These are phyloP conservation scores for Zosterops hypoxanthus DNA, from an alignment of 2,113 vertebrate genomes.

Conservation along the genomic window DNA sequence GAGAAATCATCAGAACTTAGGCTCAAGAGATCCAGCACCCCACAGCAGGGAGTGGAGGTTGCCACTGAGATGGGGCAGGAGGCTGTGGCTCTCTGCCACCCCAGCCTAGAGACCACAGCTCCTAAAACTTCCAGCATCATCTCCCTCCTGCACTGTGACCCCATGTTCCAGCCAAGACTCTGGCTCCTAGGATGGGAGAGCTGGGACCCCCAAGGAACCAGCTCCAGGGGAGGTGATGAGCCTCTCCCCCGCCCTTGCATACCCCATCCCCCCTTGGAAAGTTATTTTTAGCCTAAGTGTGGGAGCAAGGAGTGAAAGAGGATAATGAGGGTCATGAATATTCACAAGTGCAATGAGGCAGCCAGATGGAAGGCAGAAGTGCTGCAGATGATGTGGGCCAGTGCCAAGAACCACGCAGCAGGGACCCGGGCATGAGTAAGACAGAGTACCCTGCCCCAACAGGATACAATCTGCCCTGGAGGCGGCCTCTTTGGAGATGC, in stretches of 20 bases:
- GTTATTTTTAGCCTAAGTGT: conserved; percentile 68
- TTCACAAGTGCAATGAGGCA: conserved; percentile 58
- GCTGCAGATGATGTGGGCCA: conserved; percentile 70
- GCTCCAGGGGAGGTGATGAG: neutral
- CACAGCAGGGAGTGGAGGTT: neutral
- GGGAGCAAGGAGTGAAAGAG: conserved; percentile 55
- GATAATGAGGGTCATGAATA: conserved; percentile 70
- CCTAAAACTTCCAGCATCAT: neutral
- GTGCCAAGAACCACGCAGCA: conserved; percentile 38
- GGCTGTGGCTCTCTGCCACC: fast-evolving
- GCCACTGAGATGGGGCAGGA: neutral
- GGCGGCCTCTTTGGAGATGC: neutral
- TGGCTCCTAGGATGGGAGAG: neutral
- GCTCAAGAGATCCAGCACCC: neutral
- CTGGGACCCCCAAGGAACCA: neutral
- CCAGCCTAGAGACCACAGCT: neutral
- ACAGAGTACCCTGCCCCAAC: neutral
- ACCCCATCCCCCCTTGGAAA: conserved; percentile 19
- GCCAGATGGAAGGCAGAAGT: conserved; percentile 68
- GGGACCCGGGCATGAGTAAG: neutral
- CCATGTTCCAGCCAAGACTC: neutral
- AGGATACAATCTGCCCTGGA: neutral
- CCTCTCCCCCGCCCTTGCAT: fast-evolving
- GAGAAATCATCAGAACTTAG: neutral
- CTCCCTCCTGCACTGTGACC: neutral